Evolutionary conservation across 2,888 invertebrate species (phyloP).

Genomic region (Heteropelma amictum): DNA sequence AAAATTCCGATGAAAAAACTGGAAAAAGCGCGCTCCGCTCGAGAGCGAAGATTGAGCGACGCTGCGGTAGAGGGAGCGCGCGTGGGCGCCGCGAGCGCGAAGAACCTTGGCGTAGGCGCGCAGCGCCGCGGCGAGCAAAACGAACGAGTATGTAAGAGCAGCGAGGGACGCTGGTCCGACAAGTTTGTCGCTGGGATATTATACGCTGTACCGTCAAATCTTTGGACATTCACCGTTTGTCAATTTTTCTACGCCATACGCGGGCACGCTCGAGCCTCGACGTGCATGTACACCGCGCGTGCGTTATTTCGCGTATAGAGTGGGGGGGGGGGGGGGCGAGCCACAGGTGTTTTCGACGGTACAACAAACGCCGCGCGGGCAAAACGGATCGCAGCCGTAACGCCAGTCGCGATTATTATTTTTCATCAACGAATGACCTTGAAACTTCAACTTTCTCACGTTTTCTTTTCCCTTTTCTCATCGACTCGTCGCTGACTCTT

Average conservation of each 20-base stretch:
- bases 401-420: neutral
- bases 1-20: too few relatives aligned
- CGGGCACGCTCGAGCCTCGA: too few relatives aligned
- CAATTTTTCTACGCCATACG: neutral
- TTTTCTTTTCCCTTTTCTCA: too few relatives aligned
- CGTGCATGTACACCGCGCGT: neutral
- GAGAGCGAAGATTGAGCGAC: too few relatives aligned
- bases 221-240: conserved; percentile 36
- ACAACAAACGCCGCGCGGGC: neutral
- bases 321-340: neutral
- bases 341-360: conserved; percentile 53
- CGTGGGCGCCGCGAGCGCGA: conserved; percentile 55
- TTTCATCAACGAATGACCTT: too few relatives aligned
- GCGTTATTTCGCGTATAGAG: neutral
- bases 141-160: conserved; percentile 26
- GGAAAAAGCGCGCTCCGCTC: too few relatives aligned
- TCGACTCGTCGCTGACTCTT: too few relatives aligned
- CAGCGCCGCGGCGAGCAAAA: conserved; percentile 32
- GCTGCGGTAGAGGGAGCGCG: conserved; percentile 19
- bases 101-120: conserved; percentile 46
- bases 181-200: conserved; percentile 25
- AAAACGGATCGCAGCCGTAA: neutral
- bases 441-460: too few relatives aligned
- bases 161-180: conserved; percentile 22
- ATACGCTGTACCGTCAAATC: conserved; percentile 34